These are phyloP conservation scores for Alviniconcha strummeri DNA, from an alignment of 2,888 invertebrate genomes.

Conservation along the genomic window DNA sequence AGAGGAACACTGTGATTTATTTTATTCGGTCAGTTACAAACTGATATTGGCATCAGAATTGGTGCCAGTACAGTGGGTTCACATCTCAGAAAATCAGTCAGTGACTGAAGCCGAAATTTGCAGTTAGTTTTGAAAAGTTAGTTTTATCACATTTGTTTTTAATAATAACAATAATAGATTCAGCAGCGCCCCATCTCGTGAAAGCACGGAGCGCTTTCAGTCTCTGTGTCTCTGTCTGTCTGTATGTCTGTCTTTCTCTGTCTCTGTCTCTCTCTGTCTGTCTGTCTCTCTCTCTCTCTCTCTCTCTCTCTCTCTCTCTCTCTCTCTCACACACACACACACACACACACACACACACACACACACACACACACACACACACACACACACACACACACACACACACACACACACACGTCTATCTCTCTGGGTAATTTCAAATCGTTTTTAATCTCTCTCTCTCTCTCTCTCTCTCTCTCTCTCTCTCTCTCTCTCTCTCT, in stretches of 20 bases:
- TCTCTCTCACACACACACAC: not conserved
- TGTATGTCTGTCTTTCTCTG: not conserved
- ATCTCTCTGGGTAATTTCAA: no score
- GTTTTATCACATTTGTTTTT: not conserved
- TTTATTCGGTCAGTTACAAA: no score
- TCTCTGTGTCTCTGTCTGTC: not conserved
- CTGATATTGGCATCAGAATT: no score
- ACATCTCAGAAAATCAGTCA: no score
- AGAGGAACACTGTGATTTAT: no score
- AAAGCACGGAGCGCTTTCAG: not conserved
- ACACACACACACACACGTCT: not conserved
- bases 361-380: no score
- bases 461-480: not conserved
- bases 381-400: not conserved
- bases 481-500: not conserved
- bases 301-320: not conserved
- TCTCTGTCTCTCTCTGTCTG: not conserved
- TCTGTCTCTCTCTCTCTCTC: not conserved
- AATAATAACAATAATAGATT: not conserved
- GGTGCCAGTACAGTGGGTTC: no score
- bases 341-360: not conserved
- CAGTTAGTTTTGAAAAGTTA: not conserved
- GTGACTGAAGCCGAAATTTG: no score
- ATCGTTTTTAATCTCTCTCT: no score
- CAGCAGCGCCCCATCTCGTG: no score